Evolutionary conservation across 2,797 vertebrate genomes (phyloP).

Genomic region (Paratrypauchen microcephalus): DNA sequence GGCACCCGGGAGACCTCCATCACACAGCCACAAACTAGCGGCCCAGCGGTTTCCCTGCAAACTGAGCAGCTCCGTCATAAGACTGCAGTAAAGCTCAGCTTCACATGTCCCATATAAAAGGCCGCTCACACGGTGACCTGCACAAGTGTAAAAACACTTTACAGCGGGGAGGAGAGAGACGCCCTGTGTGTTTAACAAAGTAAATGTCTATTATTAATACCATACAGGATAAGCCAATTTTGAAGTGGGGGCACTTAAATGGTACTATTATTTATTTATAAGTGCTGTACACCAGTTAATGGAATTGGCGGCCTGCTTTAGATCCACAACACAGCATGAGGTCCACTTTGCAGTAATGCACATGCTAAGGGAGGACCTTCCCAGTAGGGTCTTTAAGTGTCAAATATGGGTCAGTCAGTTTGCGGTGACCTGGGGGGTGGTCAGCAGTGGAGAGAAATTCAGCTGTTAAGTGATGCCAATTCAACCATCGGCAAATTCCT

Average conservation of each 20-base stretch:
- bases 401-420: constrained; percentile 78
- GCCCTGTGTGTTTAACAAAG: constrained; percentile 76
- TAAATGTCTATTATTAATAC: constrained; percentile 81
- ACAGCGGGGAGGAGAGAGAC: constrained; percentile 59
- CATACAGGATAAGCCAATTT: constrained; percentile 80
- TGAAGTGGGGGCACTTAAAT: constrained; percentile 77
- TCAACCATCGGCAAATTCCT: constrained; percentile 79
- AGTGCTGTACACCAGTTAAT: constrained; percentile 78
- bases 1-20: constrained; percentile 71
- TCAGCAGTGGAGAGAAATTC: constrained; percentile 72
- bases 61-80: constrained; percentile 72
- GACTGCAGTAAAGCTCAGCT: constrained; percentile 71
- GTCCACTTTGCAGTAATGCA: constrained; percentile 78
- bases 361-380: constrained; percentile 75
- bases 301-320: constrained; percentile 75
- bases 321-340: constrained; percentile 78
- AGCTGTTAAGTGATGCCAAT: constrained; percentile 80
- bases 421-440: constrained; percentile 76
- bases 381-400: constrained; percentile 79
- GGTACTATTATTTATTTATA: constrained; percentile 79
- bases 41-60: constrained; percentile 61
- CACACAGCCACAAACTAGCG: constrained; percentile 68
- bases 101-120: constrained; percentile 73
- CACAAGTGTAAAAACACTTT: constrained; percentile 77
- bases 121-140: constrained; percentile 68